Conservation (phyloP, 2,797 vertebrate species). For the Labroides dimidiatus region DNA sequence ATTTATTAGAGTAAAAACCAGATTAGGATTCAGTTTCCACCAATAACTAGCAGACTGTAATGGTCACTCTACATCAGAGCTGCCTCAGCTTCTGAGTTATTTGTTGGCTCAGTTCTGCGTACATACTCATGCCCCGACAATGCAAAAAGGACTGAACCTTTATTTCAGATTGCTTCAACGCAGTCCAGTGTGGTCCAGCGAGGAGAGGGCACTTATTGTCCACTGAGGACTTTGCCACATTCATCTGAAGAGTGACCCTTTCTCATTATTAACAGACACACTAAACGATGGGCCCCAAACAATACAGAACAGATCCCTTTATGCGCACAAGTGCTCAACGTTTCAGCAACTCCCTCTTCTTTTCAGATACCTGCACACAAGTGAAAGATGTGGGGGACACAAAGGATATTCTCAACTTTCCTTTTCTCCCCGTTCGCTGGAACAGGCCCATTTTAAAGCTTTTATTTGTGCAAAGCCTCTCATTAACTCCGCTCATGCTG, state of each 20-base stretch:
- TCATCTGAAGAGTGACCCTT: slow-evolving; percentile 82
- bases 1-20: background rate
- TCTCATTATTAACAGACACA: slow-evolving; percentile 86
- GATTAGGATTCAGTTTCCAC: slow-evolving; percentile 23
- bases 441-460: slow-evolving; percentile 84
- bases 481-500: slow-evolving; percentile 98
- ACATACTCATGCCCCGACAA: slow-evolving; percentile 62
- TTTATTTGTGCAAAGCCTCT: slow-evolving; percentile 89
- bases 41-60: slow-evolving; percentile 9
- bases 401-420: slow-evolving; percentile 88
- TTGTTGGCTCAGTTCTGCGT: slow-evolving; percentile 55
- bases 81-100: slow-evolving; percentile 39
- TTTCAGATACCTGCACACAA: slow-evolving; percentile 88
- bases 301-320: slow-evolving; percentile 86
- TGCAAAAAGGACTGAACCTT: slow-evolving; percentile 71
- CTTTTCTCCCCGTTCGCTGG: slow-evolving; percentile 76
- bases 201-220: slow-evolving; percentile 83
- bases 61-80: slow-evolving; percentile 15
- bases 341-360: slow-evolving; percentile 74
- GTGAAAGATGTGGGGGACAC: slow-evolving; percentile 82
- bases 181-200: slow-evolving; percentile 76
- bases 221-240: slow-evolving; percentile 83
- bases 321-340: slow-evolving; percentile 83
- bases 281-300: slow-evolving; percentile 83
- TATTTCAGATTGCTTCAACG: slow-evolving; percentile 80